Conservation (phyloP, 2,113 vertebrate genomes). For the Pituophis catenifer region DNA sequence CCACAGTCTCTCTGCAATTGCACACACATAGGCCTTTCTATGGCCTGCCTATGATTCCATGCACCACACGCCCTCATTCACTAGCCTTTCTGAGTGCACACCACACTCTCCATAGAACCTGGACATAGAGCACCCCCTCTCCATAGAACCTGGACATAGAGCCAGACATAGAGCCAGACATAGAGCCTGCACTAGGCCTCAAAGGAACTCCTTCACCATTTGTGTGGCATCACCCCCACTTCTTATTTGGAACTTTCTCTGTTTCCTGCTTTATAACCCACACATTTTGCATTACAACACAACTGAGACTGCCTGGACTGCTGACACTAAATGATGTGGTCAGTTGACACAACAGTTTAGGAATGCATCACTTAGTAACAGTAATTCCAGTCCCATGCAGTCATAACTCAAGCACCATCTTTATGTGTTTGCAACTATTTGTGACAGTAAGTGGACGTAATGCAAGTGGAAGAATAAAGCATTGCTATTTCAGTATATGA, state of each 20-base stretch:
- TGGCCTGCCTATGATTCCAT: background rate
- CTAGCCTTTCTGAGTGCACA: background rate
- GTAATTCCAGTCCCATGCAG: background rate
- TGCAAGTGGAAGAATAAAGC: background rate
- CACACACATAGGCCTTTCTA: background rate
- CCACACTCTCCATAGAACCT: background rate
- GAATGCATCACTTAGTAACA: background rate
- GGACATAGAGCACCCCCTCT: background rate
- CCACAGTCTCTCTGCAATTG: background rate
- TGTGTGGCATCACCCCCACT: background rate
- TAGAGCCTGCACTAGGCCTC: background rate
- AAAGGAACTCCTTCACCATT: background rate
- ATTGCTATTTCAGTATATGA: background rate
- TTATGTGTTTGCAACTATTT: background rate
- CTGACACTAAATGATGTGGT: background rate
- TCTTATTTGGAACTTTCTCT: background rate
- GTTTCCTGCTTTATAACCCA: background rate
- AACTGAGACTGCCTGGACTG: background rate
- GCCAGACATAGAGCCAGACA: no score
- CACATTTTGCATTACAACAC: background rate
- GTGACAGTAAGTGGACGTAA: background rate
- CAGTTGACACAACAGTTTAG: background rate
- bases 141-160: no score
- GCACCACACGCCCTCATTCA: background rate
- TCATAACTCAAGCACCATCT: background rate